Base-by-base conservation (phyloP, 2,113 vertebrate genomes). In the Nothobranchius kuhntae region DNA sequence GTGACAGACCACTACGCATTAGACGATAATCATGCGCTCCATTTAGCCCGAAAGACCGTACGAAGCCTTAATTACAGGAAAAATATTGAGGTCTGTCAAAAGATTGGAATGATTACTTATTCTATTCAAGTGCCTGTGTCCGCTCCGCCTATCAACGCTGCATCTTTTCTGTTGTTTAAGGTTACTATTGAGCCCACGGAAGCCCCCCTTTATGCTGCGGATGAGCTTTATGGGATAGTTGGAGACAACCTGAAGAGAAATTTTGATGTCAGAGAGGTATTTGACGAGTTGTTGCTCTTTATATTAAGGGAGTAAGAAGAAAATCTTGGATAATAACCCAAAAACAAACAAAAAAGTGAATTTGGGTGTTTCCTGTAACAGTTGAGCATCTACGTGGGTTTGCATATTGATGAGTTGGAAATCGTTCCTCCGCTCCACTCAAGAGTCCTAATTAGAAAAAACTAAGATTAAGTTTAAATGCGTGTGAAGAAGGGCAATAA, bases 171-270 rank as follows among this genome's bases (percentile, higher is more conserved):
- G 38, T 26, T 2, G 50, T 63, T 2, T 67, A 99, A 21, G 97
- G 95, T 99, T 38, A 94, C 93, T 0, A 53, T 90, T 48, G 98
- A 98, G 73, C 89, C 94, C 0, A 90, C 93, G 7, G 95, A 98
- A 85, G 93, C 95, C 0, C 98, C 97, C 54, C 91, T 98, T 36
- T 98, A 93, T 83, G 93, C 96, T 52, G 87, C 95, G n/a, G 96
- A 99, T 86, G 98, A 99, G 79, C 83, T 99, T 55, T 99, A 99
- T 14, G 98, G 98, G 63, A 97, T 99, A 69, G 96, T 99, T 55
- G 97, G 98, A 0, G 92, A 92, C 1, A 96, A 98, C 75, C 81
- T 98, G 11, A 99, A 99, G 90, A 94, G 95, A 77, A 97, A 88
- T 77, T 97, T 99, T 84, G 97, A 99, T 81, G 83, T 98, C 80